phyloP scores from a whole-genome alignment of 2,113 vertebrate genomes.

The Canis aureus region DNA sequence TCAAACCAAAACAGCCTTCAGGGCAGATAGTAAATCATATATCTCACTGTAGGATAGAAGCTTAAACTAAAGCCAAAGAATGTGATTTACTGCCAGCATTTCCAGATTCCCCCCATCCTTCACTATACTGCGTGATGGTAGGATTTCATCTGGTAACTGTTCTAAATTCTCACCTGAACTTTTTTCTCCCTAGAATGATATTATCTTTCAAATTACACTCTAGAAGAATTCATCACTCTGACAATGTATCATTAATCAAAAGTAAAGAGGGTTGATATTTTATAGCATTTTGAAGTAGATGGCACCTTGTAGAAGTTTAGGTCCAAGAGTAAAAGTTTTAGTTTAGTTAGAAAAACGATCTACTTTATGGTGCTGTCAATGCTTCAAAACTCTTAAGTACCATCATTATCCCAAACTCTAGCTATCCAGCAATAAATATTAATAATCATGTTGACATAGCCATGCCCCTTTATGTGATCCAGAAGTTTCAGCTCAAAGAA shows the following conservation, averaged over 20 bases:
- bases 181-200: slow-evolving; percentile 72
- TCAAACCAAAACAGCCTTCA: slow-evolving; percentile 55
- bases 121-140: neutral
- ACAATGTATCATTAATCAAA: slow-evolving; percentile 80
- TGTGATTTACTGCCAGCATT: slow-evolving; percentile 67
- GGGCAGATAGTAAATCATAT: neutral
- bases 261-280: slow-evolving; percentile 68
- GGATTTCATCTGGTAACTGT: slow-evolving; percentile 65
- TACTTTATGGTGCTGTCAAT: neutral
- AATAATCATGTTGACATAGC: neutral
- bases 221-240: slow-evolving; percentile 72
- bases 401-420: neutral
- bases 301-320: slow-evolving; percentile 68
- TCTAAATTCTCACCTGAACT: slow-evolving; percentile 79
- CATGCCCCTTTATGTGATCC: neutral
- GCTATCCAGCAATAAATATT: neutral
- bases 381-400: neutral
- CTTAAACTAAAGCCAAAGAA: slow-evolving; percentile 47
- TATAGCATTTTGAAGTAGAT: slow-evolving; percentile 69
- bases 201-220: slow-evolving; percentile 78
- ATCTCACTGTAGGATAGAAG: slow-evolving; percentile 14
- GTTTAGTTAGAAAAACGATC: slow-evolving; percentile 52
- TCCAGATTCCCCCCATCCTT: slow-evolving; percentile 11
- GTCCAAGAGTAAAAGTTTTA: slow-evolving; percentile 73
- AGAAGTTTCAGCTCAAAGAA: neutral